Percentiles rank a stretch among this genome's conserved stretches.
phyloP scores from a whole-genome alignment of 2,888 invertebrate species.

The Drosophila merina region DNA sequence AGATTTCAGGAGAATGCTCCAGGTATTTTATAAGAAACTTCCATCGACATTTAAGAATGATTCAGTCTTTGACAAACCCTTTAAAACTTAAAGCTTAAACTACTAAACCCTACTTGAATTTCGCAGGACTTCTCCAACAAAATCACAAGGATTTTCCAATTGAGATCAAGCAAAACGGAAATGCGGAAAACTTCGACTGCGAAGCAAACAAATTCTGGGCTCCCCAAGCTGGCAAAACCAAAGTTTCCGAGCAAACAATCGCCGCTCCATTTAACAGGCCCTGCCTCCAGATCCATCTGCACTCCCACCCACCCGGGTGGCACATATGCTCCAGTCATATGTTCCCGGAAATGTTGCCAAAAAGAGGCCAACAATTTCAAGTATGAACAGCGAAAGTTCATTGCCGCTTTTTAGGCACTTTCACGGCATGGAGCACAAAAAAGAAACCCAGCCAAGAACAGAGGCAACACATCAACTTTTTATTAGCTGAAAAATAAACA shows the following conservation, averaged over 20 bases:
- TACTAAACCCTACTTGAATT: background rate
- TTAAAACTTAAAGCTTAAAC: background rate
- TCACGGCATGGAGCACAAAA: slow-evolving; percentile 18
- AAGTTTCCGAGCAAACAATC: slow-evolving; percentile 44
- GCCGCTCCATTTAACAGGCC: slow-evolving; percentile 43
- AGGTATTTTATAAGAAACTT: too few species aligned
- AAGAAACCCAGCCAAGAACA: slow-evolving; percentile 39
- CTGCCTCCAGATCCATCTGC: background rate
- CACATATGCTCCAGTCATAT: slow-evolving; percentile 41
- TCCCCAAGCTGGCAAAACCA: slow-evolving; percentile 37
- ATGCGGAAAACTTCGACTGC: slow-evolving; percentile 13
- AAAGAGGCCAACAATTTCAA: slow-evolving; percentile 18
- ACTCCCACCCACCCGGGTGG: background rate
- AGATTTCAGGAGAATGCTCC: background rate
- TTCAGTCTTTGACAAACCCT: background rate
- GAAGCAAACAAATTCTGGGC: slow-evolving; percentile 37
- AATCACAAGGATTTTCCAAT: slow-evolving; percentile 18
- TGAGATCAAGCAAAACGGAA: slow-evolving; percentile 16
- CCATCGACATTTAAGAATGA: too few species aligned
- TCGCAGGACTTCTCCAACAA: background rate
- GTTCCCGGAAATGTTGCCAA: slow-evolving; percentile 26
- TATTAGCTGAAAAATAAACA: slow-evolving; percentile 72
- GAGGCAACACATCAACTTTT: slow-evolving; percentile 68
- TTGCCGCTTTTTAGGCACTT: slow-evolving; percentile 51
- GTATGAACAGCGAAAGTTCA: slow-evolving; percentile 48